A percentile compares a stretch with the other conserved stretches of the same genome.
Evolutionary conservation across 2,113 vertebrate species (phyloP).

Genomic region (Pundamilia nyererei): DNA sequence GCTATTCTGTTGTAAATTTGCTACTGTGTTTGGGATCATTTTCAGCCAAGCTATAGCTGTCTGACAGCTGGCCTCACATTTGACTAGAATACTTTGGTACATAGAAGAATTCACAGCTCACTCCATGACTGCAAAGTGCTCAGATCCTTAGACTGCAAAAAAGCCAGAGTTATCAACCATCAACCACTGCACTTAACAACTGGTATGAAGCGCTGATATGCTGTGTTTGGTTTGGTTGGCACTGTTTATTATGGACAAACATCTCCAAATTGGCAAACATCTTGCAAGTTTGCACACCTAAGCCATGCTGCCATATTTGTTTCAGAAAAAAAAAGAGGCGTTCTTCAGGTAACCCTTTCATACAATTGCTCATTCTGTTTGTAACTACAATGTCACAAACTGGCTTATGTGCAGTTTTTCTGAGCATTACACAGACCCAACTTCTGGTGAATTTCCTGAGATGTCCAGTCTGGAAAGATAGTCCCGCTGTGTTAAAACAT

Average conservation of each 20-base stretch:
- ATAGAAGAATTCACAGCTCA: not conserved
- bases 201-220: not conserved
- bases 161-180: not conserved
- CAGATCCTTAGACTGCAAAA: not conserved
- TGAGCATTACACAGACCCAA: not conserved
- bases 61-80: not conserved
- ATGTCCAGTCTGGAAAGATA: not conserved
- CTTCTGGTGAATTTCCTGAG: not conserved
- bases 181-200: not conserved
- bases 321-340: not conserved
- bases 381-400: not conserved
- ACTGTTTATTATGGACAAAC: not conserved
- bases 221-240: not conserved
- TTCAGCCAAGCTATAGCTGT: not conserved
- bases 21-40: not conserved
- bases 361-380: not conserved
- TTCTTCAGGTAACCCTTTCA: not conserved
- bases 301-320: not conserved
- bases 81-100: not conserved
- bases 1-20: not conserved
- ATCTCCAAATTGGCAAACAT: not conserved
- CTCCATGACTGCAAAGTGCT: not conserved
- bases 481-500: not conserved
- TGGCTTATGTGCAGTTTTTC: not conserved
- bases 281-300: not conserved